Conservation (phyloP, 2,888 invertebrate genomes). For the Leptarthrus brevirostris region DNA sequence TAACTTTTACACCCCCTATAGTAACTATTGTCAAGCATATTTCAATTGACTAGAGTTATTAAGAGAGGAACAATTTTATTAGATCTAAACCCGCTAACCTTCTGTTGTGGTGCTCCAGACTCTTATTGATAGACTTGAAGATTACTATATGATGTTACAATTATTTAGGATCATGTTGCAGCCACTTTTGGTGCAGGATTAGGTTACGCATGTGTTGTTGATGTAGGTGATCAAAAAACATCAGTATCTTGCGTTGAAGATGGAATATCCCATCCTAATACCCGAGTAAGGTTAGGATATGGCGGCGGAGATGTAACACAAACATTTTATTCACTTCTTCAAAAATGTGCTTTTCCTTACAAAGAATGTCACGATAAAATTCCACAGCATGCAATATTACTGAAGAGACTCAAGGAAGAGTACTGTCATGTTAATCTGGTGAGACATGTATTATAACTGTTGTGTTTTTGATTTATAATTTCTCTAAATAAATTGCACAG, state of each 20-base stretch:
- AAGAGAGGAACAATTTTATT: no score
- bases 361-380: slow-evolving; percentile 80
- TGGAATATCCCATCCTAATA: slow-evolving; percentile 90
- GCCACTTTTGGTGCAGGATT: slow-evolving; percentile 87
- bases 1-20: no score
- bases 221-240: slow-evolving; percentile 95
- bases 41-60: no score
- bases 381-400: slow-evolving; percentile 80
- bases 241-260: slow-evolving; percentile 97
- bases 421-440: slow-evolving; percentile 90
- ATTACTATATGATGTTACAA: no score
- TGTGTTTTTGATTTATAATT: no score
- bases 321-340: slow-evolving; percentile 87
- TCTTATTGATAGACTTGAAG: no score
- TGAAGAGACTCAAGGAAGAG: slow-evolving; percentile 87
- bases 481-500: no score
- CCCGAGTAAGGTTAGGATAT: slow-evolving; percentile 82
- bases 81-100: no score
- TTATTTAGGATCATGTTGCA: slow-evolving; percentile 82
- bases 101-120: no score
- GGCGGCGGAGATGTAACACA: slow-evolving; percentile 94
- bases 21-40: no score
- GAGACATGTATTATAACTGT: slow-evolving; percentile 17
- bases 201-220: slow-evolving; percentile 91
- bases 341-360: slow-evolving; percentile 91